phyloP scores from a whole-genome alignment of 2,113 vertebrate genomes.

The Gallinago paraguaiae region DNA sequence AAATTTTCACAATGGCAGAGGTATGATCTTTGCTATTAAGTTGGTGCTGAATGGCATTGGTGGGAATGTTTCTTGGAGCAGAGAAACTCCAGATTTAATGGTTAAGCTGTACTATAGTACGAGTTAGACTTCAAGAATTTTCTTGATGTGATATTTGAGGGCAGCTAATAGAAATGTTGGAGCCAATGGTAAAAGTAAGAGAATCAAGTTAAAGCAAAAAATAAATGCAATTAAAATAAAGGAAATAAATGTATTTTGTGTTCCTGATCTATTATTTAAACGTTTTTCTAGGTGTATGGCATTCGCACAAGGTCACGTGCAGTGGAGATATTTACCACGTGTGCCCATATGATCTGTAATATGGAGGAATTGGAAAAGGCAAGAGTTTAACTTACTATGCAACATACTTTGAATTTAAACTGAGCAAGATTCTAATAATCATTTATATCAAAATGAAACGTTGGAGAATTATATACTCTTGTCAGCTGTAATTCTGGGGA shows the following conservation, averaged over 20 bases:
- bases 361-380: conserved; percentile 98
- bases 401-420: background rate
- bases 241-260: background rate
- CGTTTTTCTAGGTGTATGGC: conserved; percentile 85
- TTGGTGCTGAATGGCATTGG: background rate
- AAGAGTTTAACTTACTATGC: background rate
- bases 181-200: background rate
- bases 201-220: background rate
- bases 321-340: conserved; percentile 98
- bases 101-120: background rate
- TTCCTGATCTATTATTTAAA: background rate
- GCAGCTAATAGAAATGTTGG: background rate
- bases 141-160: background rate
- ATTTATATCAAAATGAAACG: background rate
- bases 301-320: conserved; percentile 94
- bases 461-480: background rate
- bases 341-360: conserved; percentile 97
- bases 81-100: background rate
- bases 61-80: background rate
- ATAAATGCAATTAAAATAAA: background rate
- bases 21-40: conserved; percentile 61
- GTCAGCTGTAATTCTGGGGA: background rate
- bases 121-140: background rate
- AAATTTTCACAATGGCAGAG: conserved; percentile 99
- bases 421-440: background rate